Conservation (phyloP, 2,797 vertebrate genomes). For the Epinephelus coioides region DNA sequence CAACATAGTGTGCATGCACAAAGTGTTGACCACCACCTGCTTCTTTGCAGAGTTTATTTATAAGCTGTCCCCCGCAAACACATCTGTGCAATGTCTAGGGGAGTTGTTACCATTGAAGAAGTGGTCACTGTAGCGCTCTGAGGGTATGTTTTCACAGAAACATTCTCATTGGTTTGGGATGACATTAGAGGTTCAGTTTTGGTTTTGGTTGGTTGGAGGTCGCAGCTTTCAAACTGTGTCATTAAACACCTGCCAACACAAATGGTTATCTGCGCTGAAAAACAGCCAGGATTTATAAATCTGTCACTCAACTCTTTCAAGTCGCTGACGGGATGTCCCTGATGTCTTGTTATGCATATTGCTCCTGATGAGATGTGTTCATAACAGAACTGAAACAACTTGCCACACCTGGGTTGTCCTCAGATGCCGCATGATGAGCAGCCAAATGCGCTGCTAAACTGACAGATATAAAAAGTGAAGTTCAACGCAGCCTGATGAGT, state of each 20-base stretch:
- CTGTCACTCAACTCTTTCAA: background rate
- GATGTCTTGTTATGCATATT: conserved; percentile 8
- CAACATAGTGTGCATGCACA: background rate
- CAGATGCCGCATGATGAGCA: conserved; percentile 49
- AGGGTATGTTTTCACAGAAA: conserved; percentile 9
- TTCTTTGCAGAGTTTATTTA: background rate
- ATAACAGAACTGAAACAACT: conserved; percentile 77
- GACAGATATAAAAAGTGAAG: conserved; percentile 29
- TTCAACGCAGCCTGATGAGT: conserved; percentile 19
- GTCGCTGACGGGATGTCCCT: conserved; percentile 42
- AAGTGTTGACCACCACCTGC: background rate
- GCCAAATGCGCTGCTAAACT: conserved; percentile 18
- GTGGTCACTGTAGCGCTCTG: background rate
- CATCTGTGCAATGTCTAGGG: background rate
- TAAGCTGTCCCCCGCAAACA: background rate
- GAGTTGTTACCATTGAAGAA: conserved; percentile 13
- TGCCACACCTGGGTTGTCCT: conserved; percentile 67
- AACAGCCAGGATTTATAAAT: conserved; percentile 21
- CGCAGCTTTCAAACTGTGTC: background rate
- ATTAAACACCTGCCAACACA: conserved; percentile 3
- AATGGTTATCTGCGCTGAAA: conserved; percentile 5
- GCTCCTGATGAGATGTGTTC: conserved; percentile 28
- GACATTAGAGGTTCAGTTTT: background rate
- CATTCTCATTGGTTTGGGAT: background rate
- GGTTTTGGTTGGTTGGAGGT: background rate